Base-by-base conservation (phyloP, 2,888 invertebrate species). In the Drosophila atroscutellata region DNA sequence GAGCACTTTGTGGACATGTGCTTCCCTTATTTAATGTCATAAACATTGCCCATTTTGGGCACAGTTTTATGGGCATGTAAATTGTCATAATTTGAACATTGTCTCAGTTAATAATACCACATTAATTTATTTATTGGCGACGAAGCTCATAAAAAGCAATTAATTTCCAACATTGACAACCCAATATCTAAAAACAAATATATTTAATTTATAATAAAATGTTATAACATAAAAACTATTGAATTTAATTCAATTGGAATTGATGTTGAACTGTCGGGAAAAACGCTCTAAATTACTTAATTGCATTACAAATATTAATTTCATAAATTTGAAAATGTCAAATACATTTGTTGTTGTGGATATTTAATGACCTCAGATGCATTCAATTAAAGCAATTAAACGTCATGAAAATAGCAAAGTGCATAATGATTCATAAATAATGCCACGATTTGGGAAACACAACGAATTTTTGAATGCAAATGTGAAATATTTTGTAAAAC, bases 311-410 rank as follows among this genome's bases (percentile, higher is more conserved):
- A 64, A 71, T 71, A 88, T 75, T 70, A 85, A 85, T 83, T 83
- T 80, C 64, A 85, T 87, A 83, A 88, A 75, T 83, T 88, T 64
- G 68, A 76, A 70, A 82, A 72, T 85, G 77, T 82, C 86, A 79
- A 65, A 66, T 54, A 18, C 8, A 26, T 24, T 36, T 76, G 36
- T 65, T 56, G 68, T n/a, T 70, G 69, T 67, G 64, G 68, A 69
- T 71, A 67, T 83, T 83, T 88, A 86, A 85, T 85, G 75, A 69
- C 65, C 63, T 64, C 81, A 69, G 72, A 75, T 75, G 76, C 74
- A 58, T 54, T 59, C 72, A 87, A 87, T 87, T 88, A 86, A 85
- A 88, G 73, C 84, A 83, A 85, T 85, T 86, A 86, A 88, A 89
- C 71, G 73, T 75, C 84, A 86, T 71, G 71, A 83, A 88, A 84